Base-by-base conservation (phyloP, 2,797 vertebrate genomes). In the Helicolenus hilgendorfi region DNA sequence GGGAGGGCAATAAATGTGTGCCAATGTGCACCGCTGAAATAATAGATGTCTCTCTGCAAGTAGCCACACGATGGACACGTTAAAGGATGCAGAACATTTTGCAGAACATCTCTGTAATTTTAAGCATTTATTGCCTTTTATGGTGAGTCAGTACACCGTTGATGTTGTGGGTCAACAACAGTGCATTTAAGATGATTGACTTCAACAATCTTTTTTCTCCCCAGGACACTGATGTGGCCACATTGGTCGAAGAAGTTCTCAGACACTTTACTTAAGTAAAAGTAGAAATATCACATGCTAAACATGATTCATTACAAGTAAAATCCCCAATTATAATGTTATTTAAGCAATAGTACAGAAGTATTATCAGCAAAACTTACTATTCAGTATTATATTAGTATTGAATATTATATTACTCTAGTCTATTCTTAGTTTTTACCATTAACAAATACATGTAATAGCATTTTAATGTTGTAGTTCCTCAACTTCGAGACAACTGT, bases 131-230 rank as follows among this genome's bases (percentile, higher is more conserved):
- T 20, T 79, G 35, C 20, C 5, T 49, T 76, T 77, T 8, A 69
- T 65, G 64, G 75, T 27, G 26, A 18, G n/a, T 74, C 70, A 31
- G 20, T 8, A 60, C 5, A 67, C 41, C 75, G 31, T 11, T n/a
- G 11, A 53, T 60, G 24, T 64, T 70, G 35, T 77, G 14, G 33
- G 38, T 76, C 22, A 77, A 36, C 55, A 77, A 36, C 33, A 20
- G 29, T 15, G 65, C 20, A 20, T 79, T 80, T n/a, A 56, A 56
- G n/a, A 76, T 55, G 67, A 72, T 41, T 86, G 62, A 64, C 63
- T 49, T 69, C 70, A 9, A 68, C 18, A 53, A 29, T 74, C n/a
- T 76, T n/a, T 2, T 11, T 78, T 72, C 49, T 45, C 35, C 22
- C 31, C 11, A 67, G 29, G 77, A 49, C 11, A 59, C 5, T 35